A percentile compares a stretch with the other conserved stretches of the same genome.
Conservation (phyloP, 2,797 vertebrate species). For the Selene dorsalis region DNA sequence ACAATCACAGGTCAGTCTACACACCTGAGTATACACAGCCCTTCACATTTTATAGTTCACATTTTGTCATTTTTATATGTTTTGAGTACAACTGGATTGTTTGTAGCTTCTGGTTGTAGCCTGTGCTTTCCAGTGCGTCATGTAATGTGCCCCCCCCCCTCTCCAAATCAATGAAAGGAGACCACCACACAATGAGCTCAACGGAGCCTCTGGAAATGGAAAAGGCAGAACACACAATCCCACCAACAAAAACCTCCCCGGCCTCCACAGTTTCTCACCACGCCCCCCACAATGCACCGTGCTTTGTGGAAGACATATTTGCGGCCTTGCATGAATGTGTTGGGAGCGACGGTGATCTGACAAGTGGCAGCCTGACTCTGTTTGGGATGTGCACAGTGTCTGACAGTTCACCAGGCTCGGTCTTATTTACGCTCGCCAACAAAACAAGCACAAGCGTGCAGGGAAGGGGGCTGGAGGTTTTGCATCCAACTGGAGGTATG, state of each 20-base stretch:
- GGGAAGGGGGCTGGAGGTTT: slow-evolving; percentile 40
- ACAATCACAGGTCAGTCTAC: slow-evolving; percentile 55
- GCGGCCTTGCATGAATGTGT: slow-evolving; percentile 57
- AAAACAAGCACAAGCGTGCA: slow-evolving; percentile 21
- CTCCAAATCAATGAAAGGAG: no score
- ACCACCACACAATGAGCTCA: no score
- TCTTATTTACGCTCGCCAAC: slow-evolving; percentile 48
- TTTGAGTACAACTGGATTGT: neutral
- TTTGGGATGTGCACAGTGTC: slow-evolving; percentile 75
- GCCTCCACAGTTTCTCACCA: neutral
- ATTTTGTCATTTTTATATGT: neutral
- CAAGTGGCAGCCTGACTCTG: slow-evolving; percentile 39
- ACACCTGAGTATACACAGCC: no score
- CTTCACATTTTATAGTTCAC: neutral
- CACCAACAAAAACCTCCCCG: neutral
- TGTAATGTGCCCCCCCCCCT: no score
- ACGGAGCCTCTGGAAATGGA: neutral
- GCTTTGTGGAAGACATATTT: slow-evolving; percentile 67
- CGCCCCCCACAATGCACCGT: slow-evolving; percentile 10
- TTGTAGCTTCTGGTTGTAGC: no score
- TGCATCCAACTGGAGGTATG: slow-evolving; percentile 74
- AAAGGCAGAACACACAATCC: no score
- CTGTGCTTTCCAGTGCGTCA: no score
- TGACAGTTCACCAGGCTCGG: neutral
- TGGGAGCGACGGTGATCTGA: slow-evolving; percentile 33